These are phyloP conservation scores for Cydia amplana DNA, from an alignment of 1,140 invertebrate genomes.

Conservation along the genomic window DNA sequence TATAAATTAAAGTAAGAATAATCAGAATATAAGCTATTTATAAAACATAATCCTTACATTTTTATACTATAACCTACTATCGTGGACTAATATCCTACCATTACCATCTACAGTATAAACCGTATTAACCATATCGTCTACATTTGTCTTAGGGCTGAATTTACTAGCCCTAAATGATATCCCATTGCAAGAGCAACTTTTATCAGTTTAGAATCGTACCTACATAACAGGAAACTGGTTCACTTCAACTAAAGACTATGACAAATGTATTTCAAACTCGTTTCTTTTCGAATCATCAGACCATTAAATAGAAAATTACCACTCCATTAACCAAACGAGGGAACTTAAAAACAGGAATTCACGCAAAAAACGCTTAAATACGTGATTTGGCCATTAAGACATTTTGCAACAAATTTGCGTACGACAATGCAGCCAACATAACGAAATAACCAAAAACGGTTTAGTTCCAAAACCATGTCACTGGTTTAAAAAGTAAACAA, in stretches of 20 bases:
- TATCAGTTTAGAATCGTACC: too few relatives aligned
- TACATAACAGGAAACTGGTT: not conserved
- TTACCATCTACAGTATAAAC: too few relatives aligned
- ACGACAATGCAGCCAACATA: not conserved
- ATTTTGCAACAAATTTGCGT: conserved; percentile 1
- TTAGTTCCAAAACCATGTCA: conserved; percentile 7
- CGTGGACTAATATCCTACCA: too few relatives aligned
- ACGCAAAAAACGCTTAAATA: not conserved
- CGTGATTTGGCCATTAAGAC: not conserved
- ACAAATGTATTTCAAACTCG: not conserved
- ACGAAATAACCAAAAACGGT: conserved; percentile 2
- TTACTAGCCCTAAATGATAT: too few relatives aligned
- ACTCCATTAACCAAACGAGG: not conserved
- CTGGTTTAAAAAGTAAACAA: not conserved
- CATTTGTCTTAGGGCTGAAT: too few relatives aligned
- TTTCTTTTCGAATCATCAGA: not conserved
- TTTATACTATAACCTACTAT: too few relatives aligned
- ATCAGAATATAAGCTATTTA: too few relatives aligned
- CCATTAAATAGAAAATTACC: conserved; percentile 14
- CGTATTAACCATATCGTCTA: too few relatives aligned
- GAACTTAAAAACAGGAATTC: not conserved
- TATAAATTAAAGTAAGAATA: too few relatives aligned
- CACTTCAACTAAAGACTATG: not conserved
- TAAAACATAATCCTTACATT: too few relatives aligned
- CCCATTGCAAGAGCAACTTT: too few relatives aligned